phyloP scores from a whole-genome alignment of 2,888 invertebrate species.

The Thera britannica region DNA sequence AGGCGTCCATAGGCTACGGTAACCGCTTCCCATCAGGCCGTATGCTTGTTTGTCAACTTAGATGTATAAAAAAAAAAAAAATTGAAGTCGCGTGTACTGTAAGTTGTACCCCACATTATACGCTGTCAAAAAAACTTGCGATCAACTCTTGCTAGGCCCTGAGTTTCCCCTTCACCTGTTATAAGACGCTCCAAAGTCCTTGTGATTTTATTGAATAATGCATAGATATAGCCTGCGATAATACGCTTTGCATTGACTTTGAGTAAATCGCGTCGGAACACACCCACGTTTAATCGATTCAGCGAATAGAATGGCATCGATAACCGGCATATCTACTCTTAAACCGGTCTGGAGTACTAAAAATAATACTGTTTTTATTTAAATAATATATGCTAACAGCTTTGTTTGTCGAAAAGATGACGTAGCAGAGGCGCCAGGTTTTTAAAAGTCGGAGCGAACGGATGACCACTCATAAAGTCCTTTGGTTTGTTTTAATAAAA shows the following conservation, averaged over 20 bases:
- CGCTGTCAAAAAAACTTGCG: too few species aligned
- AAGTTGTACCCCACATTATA: too few species aligned
- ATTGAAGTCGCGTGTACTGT: too few species aligned
- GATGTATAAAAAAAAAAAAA: too few species aligned
- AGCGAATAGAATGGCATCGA: not conserved
- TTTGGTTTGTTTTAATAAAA: not conserved
- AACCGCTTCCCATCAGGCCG: too few species aligned
- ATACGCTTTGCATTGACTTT: not conserved
- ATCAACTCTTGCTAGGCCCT: too few species aligned
- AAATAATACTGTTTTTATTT: slow-evolving; percentile 50
- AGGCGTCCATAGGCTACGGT: too few species aligned
- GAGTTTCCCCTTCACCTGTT: too few species aligned
- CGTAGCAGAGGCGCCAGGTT: slow-evolving; percentile 30
- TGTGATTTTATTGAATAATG: not conserved
- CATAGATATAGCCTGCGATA: too few species aligned
- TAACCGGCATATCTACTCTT: slow-evolving; percentile 11
- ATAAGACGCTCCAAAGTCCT: too few species aligned
- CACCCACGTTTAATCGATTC: slow-evolving; percentile 9
- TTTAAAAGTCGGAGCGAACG: slow-evolving; percentile 2
- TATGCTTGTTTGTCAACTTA: too few species aligned
- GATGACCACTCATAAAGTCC: not conserved
- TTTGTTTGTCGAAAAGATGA: slow-evolving; percentile 52
- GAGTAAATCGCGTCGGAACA: not conserved
- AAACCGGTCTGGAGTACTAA: slow-evolving; percentile 44
- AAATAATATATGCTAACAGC: slow-evolving; percentile 53